These are phyloP conservation scores for Cremastobaeus sp. DNA, from an alignment of 2,888 invertebrate species.

Conservation along the genomic window DNA sequence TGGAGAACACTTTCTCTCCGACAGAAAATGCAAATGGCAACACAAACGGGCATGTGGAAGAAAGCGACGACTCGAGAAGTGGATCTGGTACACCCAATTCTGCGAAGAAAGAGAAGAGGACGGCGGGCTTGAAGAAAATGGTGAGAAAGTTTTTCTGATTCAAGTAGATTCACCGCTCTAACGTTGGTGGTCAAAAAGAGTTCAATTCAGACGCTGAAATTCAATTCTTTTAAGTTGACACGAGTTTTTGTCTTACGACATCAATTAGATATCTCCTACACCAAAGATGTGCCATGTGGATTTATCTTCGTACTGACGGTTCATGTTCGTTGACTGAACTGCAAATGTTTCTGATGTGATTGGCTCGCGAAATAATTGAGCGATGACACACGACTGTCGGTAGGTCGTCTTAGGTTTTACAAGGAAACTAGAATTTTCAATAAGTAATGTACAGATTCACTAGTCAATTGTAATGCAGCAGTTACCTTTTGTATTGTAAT, in stretches of 20 bases:
- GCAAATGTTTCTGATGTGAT: too few relatives aligned
- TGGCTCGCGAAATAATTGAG: neutral
- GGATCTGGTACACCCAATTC: slow-evolving; percentile 67
- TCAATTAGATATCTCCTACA: too few relatives aligned
- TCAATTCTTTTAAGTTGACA: neutral
- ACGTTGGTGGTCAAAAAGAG: neutral
- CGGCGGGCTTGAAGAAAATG: slow-evolving; percentile 86
- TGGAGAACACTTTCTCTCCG: too few relatives aligned
- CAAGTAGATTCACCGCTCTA: slow-evolving; percentile 68
- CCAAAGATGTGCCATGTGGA: too few relatives aligned
- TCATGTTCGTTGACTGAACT: too few relatives aligned
- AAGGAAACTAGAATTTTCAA: neutral
- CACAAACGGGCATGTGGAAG: slow-evolving; percentile 64
- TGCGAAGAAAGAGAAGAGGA: slow-evolving; percentile 81
- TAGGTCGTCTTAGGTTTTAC: neutral
- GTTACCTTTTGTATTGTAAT: neutral
- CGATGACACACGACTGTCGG: neutral
- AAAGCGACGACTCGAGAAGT: slow-evolving; percentile 72
- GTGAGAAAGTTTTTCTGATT: slow-evolving; percentile 88
- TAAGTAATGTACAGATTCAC: slow-evolving; percentile 6
- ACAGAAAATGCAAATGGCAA: slow-evolving; percentile 63
- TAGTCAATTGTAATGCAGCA: slow-evolving; percentile 25
- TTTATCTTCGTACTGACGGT: too few relatives aligned
- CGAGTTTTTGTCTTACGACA: too few relatives aligned
- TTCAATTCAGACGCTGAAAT: neutral